Evolutionary conservation across 2,797 vertebrate genomes (phyloP).

Genomic region (Pogoniulus pusillus): DNA sequence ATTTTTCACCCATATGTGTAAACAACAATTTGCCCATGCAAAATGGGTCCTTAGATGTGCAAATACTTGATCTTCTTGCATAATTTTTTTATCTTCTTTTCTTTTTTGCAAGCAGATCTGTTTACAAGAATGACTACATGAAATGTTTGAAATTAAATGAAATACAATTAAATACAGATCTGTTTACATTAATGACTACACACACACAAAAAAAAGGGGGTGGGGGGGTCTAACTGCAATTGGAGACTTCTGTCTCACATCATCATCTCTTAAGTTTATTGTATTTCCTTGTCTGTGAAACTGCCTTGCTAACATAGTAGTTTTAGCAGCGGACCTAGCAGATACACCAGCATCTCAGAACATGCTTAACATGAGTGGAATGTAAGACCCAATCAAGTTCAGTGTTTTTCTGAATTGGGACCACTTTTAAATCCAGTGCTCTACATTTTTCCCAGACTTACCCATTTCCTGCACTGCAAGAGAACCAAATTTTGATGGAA

Average conservation of each 20-base stretch:
- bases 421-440: background rate
- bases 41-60: conserved; percentile 45
- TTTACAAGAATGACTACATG: conserved; percentile 18
- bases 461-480: background rate
- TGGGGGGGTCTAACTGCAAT: background rate
- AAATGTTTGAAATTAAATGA: conserved; percentile 40
- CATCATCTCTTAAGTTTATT: background rate
- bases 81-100: conserved; percentile 53
- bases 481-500: background rate
- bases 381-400: background rate
- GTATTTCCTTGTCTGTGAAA: background rate
- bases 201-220: background rate
- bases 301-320: background rate
- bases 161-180: conserved; percentile 19
- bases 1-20: conserved; percentile 4
- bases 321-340: background rate
- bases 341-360: background rate
- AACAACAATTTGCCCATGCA: conserved; percentile 58
- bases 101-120: conserved; percentile 33
- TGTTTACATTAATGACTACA: background rate
- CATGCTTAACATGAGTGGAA: background rate
- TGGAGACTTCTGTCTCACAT: background rate
- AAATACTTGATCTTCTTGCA: conserved; percentile 42
- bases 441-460: background rate
- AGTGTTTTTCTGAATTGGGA: background rate